Percentiles rank a stretch among this genome's conserved stretches.
Evolutionary conservation across 2,888 invertebrate genomes (phyloP).

Genomic region (Andrena hattorfiana): DNA sequence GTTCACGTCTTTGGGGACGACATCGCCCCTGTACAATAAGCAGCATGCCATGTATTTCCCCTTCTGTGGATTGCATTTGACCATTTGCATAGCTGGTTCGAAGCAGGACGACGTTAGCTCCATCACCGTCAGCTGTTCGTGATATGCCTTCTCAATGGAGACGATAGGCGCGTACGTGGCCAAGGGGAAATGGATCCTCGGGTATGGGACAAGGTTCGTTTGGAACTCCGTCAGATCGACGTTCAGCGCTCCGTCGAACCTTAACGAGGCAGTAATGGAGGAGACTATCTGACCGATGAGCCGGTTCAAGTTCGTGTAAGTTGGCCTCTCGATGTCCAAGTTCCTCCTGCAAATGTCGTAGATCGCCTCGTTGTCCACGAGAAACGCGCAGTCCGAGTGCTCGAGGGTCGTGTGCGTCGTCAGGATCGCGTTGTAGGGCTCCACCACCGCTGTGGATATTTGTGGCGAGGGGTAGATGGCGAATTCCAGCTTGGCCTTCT

Average conservation of each 20-base stretch:
- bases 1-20: slow-evolving; percentile 89
- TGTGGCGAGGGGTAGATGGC: slow-evolving; percentile 90
- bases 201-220: slow-evolving; percentile 88
- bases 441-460: slow-evolving; percentile 93
- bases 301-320: slow-evolving; percentile 90
- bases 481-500: slow-evolving; percentile 89
- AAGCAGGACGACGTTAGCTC: slow-evolving; percentile 88
- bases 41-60: slow-evolving; percentile 86
- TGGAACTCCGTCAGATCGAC: slow-evolving; percentile 89
- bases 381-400: slow-evolving; percentile 89
- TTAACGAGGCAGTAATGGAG: slow-evolving; percentile 87
- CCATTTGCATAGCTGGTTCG: slow-evolving; percentile 81
- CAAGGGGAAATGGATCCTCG: slow-evolving; percentile 88
- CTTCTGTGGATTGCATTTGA: slow-evolving; percentile 78
- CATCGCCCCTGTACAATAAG: slow-evolving; percentile 88
- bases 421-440: slow-evolving; percentile 96
- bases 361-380: slow-evolving; percentile 86
- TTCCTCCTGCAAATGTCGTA: slow-evolving; percentile 88
- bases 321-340: slow-evolving; percentile 88
- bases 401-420: slow-evolving; percentile 95
- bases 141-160: slow-evolving; percentile 86
- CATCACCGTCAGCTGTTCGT: slow-evolving; percentile 85
- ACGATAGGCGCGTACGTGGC: slow-evolving; percentile 86
- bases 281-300: slow-evolving; percentile 89
- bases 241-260: slow-evolving; percentile 88